These are phyloP conservation scores for Lepidocolaptes lacrymiger DNA, from an alignment of 2,797 vertebrate genomes.

Conservation along the genomic window DNA sequence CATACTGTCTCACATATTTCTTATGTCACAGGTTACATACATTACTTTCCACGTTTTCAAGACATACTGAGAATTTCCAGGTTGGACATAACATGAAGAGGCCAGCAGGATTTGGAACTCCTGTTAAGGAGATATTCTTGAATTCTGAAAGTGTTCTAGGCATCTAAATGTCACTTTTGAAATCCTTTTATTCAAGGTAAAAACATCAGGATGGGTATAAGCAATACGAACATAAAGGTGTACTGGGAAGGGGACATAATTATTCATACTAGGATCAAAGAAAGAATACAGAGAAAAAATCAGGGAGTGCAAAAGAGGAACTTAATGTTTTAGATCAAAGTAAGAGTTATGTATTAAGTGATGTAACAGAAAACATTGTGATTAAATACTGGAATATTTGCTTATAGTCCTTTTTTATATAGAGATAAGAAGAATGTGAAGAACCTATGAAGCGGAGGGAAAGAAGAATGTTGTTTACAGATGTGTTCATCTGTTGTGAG, in stretches of 20 bases:
- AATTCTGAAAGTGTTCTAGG: neutral
- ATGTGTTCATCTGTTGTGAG: neutral
- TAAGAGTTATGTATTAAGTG: neutral
- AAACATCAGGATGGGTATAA: neutral
- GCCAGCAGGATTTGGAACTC: neutral
- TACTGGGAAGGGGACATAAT: neutral
- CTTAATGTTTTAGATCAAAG: neutral
- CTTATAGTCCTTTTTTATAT: neutral
- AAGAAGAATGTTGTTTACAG: neutral
- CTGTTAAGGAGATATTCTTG: neutral
- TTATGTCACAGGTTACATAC: neutral
- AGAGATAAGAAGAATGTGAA: neutral
- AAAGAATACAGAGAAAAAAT: neutral
- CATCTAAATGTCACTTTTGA: neutral
- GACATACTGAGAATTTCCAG: neutral
- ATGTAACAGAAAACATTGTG: neutral
- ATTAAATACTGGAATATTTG: neutral
- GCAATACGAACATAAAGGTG: neutral
- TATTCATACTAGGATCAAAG: neutral
- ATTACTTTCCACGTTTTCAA: neutral
- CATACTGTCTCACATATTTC: neutral
- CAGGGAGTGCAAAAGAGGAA: neutral
- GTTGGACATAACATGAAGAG: neutral
- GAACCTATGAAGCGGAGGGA: fast-evolving
- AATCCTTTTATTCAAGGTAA: neutral